Evolutionary conservation across 2,113 vertebrate species (phyloP).

Genomic region (Clarias gariepinus): DNA sequence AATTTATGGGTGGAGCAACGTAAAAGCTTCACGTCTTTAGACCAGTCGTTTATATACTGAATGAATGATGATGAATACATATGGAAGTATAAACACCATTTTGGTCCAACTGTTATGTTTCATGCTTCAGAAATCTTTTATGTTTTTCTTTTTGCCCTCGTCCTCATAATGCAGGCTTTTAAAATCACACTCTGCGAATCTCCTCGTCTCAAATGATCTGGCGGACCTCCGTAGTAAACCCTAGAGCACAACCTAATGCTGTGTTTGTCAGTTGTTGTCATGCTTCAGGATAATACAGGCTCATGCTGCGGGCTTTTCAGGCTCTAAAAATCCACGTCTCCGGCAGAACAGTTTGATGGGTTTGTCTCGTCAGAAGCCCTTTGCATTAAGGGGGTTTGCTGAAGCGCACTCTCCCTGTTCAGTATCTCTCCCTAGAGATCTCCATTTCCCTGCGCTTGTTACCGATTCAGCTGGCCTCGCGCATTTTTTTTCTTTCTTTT

Average conservation of each 20-base stretch:
- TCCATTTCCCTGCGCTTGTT: conserved; percentile 53
- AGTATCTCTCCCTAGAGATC: conserved; percentile 44
- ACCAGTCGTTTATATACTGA: no score
- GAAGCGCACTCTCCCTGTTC: conserved; percentile 41
- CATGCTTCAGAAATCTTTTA: not conserved
- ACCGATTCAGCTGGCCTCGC: conserved; percentile 51
- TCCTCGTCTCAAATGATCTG: not conserved
- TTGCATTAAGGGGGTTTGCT: conserved; percentile 36
- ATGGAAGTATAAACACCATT: no score
- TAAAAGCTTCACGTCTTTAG: not conserved
- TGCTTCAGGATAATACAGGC: conserved; percentile 10
- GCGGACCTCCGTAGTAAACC: not conserved
- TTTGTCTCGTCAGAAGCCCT: conserved; percentile 43
- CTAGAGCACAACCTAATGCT: conserved; percentile 11
- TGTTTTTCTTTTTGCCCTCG: not conserved
- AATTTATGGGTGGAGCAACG: no score
- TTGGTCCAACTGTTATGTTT: not conserved
- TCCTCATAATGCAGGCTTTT: not conserved
- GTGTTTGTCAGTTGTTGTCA: conserved; percentile 27
- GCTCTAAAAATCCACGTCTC: conserved; percentile 28
- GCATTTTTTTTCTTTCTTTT: not conserved
- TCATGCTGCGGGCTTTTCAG: conserved; percentile 9
- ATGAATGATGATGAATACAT: not conserved
- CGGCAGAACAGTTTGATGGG: conserved; percentile 41
- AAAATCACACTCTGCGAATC: not conserved